Conservation (phyloP, 2,113 vertebrate species). For the Ahaetulla prasina region DNA sequence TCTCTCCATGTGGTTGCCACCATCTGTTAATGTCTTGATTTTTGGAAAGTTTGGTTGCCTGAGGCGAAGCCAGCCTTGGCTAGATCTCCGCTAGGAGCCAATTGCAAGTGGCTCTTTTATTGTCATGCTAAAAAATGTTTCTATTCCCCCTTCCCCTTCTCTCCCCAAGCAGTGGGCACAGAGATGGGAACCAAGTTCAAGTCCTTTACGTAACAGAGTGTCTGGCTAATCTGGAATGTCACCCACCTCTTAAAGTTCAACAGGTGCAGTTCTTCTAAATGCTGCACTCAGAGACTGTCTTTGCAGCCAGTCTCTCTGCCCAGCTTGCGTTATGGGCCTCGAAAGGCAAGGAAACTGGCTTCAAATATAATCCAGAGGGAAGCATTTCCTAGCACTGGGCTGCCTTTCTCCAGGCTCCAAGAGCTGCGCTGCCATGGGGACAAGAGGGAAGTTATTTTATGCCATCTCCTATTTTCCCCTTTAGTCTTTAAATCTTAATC, state of each 20-base stretch:
- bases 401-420: neutral
- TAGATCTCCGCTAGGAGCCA: slow-evolving; percentile 24
- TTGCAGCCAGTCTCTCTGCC: neutral
- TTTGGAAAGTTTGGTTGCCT: slow-evolving; percentile 63
- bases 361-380: neutral
- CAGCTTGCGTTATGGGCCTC: neutral
- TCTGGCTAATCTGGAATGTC: neutral
- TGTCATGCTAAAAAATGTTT: neutral
- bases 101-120: slow-evolving; percentile 17
- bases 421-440: neutral
- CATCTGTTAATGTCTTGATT: slow-evolving; percentile 67
- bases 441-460: neutral
- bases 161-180: neutral
- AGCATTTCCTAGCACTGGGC: neutral
- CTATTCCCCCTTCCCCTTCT: neutral
- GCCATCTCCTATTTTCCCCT: neutral
- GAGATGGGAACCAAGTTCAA: neutral
- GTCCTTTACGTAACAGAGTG: neutral
- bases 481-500: neutral
- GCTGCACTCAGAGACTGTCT: neutral
- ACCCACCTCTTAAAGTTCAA: neutral
- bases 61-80: slow-evolving; percentile 56
- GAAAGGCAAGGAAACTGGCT: neutral
- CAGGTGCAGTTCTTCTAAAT: neutral
- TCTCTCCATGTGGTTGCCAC: slow-evolving; percentile 56